A percentile compares a stretch with the other conserved stretches of the same genome.
These are phyloP conservation scores for Empidonax alnorum DNA, from an alignment of 2,113 vertebrate genomes.

Conservation along the genomic window DNA sequence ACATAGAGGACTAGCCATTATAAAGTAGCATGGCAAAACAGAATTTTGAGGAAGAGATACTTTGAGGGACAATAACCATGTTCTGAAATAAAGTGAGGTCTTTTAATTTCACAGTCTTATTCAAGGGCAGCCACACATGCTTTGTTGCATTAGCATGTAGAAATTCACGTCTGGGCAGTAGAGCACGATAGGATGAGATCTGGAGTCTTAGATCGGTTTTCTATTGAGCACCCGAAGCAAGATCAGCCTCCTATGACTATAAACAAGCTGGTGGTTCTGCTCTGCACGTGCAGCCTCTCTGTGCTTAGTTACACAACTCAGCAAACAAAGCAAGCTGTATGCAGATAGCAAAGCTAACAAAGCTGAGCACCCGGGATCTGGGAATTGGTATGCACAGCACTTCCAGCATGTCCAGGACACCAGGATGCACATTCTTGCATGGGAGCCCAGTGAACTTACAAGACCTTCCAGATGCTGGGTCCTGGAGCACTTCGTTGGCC, in stretches of 20 bases:
- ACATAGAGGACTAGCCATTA: background rate
- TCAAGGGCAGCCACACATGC: background rate
- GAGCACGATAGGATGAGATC: background rate
- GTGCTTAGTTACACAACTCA: background rate
- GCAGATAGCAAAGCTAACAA: background rate
- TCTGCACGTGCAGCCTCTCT: background rate
- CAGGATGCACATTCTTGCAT: conserved; percentile 23
- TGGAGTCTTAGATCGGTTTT: background rate
- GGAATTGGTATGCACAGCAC: background rate
- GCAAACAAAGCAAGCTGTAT: background rate
- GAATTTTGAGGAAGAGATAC: background rate
- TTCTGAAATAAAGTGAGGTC: background rate
- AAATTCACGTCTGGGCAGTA: fast-evolving
- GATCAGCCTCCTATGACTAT: background rate
- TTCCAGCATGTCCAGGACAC: background rate
- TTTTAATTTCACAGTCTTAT: background rate
- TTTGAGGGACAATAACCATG: background rate
- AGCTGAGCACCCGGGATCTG: fast-evolving
- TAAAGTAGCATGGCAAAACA: background rate
- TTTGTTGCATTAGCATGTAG: background rate
- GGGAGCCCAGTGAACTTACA: conserved; percentile 35
- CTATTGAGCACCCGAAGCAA: background rate
- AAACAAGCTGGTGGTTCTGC: background rate
- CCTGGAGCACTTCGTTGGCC: background rate
- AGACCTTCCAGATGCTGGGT: conserved; percentile 40